These are phyloP conservation scores for Apamea monoglypha DNA, from an alignment of 2,888 invertebrate species.

Conservation along the genomic window DNA sequence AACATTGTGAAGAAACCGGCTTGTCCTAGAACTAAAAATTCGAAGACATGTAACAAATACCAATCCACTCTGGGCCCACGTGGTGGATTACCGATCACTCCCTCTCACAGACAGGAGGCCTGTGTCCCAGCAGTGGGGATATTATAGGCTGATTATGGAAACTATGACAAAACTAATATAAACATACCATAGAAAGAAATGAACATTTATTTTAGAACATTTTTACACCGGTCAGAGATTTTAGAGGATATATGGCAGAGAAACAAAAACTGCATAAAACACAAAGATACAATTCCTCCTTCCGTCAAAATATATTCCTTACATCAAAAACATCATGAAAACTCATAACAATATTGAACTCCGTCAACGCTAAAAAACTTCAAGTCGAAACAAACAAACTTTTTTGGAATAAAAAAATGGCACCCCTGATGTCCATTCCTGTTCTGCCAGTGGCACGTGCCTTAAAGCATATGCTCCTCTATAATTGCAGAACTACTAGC, in stretches of 20 bases:
- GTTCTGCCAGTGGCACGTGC: slow-evolving; percentile 77
- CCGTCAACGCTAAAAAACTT: slow-evolving; percentile 1
- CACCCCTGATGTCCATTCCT: slow-evolving; percentile 52
- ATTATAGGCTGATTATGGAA: background rate
- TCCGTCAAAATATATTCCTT: background rate
- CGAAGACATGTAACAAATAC: background rate
- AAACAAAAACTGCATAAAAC: background rate
- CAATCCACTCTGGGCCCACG: background rate
- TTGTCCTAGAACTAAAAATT: background rate
- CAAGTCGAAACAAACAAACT: slow-evolving; percentile 8
- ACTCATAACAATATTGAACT: background rate
- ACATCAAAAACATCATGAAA: background rate
- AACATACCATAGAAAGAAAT: background rate
- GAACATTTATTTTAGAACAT: background rate
- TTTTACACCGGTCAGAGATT: background rate
- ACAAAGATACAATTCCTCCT: background rate
- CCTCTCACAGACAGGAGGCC: background rate
- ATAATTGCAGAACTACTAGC: slow-evolving; percentile 76
- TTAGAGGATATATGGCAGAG: background rate
- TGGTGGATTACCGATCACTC: background rate
- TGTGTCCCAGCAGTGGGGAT: background rate
- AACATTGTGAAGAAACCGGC: background rate
- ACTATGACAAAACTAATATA: background rate
- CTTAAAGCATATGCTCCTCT: slow-evolving; percentile 75
- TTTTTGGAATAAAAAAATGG: slow-evolving; percentile 41